phyloP scores from a whole-genome alignment of 2,888 invertebrate genomes.

The Thelaira solivaga region DNA sequence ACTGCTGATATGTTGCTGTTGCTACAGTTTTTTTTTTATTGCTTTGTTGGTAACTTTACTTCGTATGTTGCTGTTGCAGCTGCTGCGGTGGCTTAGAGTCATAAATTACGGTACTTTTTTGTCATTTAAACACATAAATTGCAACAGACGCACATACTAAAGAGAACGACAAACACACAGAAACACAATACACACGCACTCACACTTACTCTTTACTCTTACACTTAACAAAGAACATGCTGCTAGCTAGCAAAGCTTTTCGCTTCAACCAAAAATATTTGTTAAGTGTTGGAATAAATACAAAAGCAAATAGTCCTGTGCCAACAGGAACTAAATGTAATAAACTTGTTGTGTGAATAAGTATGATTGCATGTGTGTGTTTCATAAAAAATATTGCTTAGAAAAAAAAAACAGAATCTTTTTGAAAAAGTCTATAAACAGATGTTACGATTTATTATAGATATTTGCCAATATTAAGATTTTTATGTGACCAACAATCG shows the following conservation, averaged over 20 bases:
- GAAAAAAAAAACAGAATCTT: constrained; percentile 13
- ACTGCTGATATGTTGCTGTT: constrained; percentile 13
- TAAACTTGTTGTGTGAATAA: neutral
- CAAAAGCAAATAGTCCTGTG: constrained; percentile 16
- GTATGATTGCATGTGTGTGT: neutral
- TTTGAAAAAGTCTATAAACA: constrained; percentile 47
- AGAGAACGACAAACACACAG: too few species aligned
- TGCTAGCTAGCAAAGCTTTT: too few species aligned
- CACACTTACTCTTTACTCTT: too few species aligned
- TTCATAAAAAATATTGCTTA: neutral
- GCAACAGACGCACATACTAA: constrained; percentile 48
- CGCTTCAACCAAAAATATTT: constrained; percentile 12
- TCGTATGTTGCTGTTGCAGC: constrained; percentile 48
- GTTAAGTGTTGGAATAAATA: constrained; percentile 35
- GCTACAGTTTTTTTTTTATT: neutral
- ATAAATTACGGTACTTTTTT: constrained; percentile 77
- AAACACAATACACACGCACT: neutral
- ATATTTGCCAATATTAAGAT: constrained; percentile 49
- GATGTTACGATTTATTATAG: constrained; percentile 52
- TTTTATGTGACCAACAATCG: constrained; percentile 56
- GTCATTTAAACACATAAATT: constrained; percentile 69
- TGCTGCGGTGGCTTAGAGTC: constrained; percentile 60
- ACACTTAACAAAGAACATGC: too few species aligned
- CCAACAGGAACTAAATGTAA: neutral
- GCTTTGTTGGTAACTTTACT: constrained; percentile 16